A percentile compares a stretch with the other conserved stretches of the same genome.
These are phyloP conservation scores for Struthio camelus DNA, from an alignment of 2,113 vertebrate species.

Conservation along the genomic window DNA sequence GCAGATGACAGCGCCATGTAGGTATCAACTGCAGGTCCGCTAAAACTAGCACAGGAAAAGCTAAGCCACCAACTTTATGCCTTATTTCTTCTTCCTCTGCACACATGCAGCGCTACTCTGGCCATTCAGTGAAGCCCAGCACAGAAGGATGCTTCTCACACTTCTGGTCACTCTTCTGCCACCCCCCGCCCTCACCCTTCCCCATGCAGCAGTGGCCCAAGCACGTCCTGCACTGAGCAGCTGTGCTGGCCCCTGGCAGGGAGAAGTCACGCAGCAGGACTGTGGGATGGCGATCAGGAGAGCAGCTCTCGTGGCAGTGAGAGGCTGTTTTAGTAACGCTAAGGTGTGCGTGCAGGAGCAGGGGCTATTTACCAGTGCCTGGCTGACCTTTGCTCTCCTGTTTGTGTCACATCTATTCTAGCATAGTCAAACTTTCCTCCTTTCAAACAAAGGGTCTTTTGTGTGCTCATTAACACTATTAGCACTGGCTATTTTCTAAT, in stretches of 20 bases:
- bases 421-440: not conserved
- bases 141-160: not conserved
- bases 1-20: not conserved
- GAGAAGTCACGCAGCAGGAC: not conserved
- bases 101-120: too few species aligned
- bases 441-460: constrained; percentile 8
- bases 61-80: not conserved
- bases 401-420: not conserved
- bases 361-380: not conserved
- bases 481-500: constrained; percentile 45
- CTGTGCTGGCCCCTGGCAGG: fast-evolving
- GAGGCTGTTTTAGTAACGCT: not conserved
- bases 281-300: not conserved
- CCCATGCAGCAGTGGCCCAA: not conserved
- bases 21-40: not conserved
- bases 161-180: not conserved
- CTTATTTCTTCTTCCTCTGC: not conserved
- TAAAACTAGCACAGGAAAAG: not conserved
- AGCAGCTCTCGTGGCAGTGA: not conserved
- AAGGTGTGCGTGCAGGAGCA: fast-evolving
- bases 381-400: not conserved
- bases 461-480: constrained; percentile 55
- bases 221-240: not conserved
- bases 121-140: not conserved
- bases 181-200: not conserved